Evolutionary conservation across 2,113 vertebrate species (phyloP).

Genomic region (Hyperopisus bebe): DNA sequence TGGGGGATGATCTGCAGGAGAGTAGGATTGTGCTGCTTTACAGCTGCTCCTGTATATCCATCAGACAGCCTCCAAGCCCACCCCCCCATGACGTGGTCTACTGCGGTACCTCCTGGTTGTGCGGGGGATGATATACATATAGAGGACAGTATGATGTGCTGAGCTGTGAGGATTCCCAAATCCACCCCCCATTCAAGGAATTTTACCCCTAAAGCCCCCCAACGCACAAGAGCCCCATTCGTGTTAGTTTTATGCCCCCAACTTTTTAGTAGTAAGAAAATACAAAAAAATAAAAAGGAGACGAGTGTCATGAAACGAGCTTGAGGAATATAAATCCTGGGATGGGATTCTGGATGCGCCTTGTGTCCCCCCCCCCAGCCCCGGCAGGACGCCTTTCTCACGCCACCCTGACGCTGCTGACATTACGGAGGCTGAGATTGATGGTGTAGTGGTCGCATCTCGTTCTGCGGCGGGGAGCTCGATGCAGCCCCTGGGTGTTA

Average conservation of each 20-base stretch:
- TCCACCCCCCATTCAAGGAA: neutral
- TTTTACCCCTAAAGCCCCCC: neutral
- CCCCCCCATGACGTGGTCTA: neutral
- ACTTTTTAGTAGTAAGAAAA: neutral
- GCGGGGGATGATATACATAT: neutral
- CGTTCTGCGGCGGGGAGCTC: neutral
- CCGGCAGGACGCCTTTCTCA: neutral
- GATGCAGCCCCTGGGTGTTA: neutral
- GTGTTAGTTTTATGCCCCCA: neutral
- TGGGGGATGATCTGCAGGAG: neutral
- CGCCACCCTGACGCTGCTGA: neutral
- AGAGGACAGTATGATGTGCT: neutral
- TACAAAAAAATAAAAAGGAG: neutral
- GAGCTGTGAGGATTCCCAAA: neutral
- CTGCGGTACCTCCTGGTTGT: neutral
- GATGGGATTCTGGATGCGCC: neutral
- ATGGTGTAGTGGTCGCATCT: constrained; percentile 20
- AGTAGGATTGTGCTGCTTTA: neutral
- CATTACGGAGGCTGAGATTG: constrained; percentile 20
- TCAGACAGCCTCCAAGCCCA: neutral
- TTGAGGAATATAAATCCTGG: neutral
- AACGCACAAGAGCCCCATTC: neutral
- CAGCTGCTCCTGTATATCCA: neutral
- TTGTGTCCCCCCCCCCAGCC: too few relatives aligned
- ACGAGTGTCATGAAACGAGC: neutral